These are phyloP conservation scores for Cerastis leucographa DNA, from an alignment of 2,888 invertebrate genomes.

Conservation along the genomic window DNA sequence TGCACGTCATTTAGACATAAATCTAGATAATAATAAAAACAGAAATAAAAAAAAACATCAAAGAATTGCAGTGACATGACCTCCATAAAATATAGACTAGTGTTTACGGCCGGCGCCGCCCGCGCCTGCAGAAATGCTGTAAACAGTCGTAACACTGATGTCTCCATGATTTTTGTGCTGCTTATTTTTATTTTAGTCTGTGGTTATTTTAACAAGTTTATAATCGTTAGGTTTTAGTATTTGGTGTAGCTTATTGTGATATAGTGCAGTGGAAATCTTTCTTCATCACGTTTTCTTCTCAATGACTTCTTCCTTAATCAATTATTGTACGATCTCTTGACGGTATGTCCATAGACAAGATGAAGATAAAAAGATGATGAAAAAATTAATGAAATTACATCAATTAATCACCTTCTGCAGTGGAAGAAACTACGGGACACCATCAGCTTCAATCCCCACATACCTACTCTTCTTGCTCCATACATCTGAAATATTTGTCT, in stretches of 20 bases:
- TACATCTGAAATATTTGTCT: neutral
- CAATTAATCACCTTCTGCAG: neutral
- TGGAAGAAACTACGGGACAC: neutral
- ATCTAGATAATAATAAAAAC: constrained; percentile 66
- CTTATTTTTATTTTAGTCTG: constrained; percentile 20
- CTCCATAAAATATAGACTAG: constrained; percentile 57
- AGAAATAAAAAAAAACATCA: constrained; percentile 63
- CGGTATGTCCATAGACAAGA: neutral
- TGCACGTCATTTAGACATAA: constrained; percentile 62
- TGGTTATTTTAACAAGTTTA: constrained; percentile 29
- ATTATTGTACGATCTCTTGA: neutral
- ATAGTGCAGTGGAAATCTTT: neutral
- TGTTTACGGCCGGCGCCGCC: constrained; percentile 63
- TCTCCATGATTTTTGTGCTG: constrained; percentile 48
- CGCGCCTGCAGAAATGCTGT: constrained; percentile 50
- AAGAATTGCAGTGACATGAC: constrained; percentile 63
- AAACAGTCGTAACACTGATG: constrained; percentile 55
- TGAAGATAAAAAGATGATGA: neutral
- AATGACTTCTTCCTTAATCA: neutral
- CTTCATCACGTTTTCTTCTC: neutral
- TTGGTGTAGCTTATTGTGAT: neutral
- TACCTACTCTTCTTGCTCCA: neutral
- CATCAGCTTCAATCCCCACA: neutral
- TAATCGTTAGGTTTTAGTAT: neutral
- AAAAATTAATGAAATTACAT: neutral